Evolutionary conservation across 2,888 invertebrate species (phyloP), one percentile per base, ranked within the genome.

Genomic region (Amphipyra tragopoginis): DNA sequence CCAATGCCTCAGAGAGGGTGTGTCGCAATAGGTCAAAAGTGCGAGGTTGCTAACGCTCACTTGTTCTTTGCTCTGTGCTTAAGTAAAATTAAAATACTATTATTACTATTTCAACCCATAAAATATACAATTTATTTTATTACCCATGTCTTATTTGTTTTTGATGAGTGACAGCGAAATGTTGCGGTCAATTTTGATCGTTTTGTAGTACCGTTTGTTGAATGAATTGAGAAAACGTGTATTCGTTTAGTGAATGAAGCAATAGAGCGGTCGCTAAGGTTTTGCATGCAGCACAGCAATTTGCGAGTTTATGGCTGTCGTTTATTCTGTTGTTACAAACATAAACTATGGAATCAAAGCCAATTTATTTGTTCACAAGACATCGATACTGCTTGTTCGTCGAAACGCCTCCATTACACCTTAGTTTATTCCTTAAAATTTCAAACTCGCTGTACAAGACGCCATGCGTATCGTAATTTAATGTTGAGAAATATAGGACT

Each of bases 11-110:
- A 26, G 33, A 33, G 50, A 70, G 52, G 48, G 54, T 49, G 34
- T 69, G 69, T 72, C 53, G 72, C 82, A 80, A 84, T 84, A 84
- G 84, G 83, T 84, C 80, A 78, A 72, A 70, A 70, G 67, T 64
- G 58, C 73, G 75, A 72, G 74, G 75, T 71, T 81, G 60, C 56
- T 59, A 62, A 66, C 79, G 65, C 78, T 84, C 72, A 72, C 73
- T 69, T 60, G 68, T 62, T 76, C 43, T 67, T 43, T 49, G 21
- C 45, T 44, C 15, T 52, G 48, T 43, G 38, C 71, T 36, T 9
- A 52, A 52, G 42, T 15, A 40, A 45, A 45, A 21, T 7, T 34
- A 43, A 33, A 29, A 45, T 13, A n/a, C n/a, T n/a, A 34, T 33
- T 36, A 13, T 36, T 56, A 36, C 40, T 54, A 65, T 69, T 75